These are phyloP conservation scores for Augochlorella aurata DNA, from an alignment of 2,888 invertebrate species.

Conservation along the genomic window DNA sequence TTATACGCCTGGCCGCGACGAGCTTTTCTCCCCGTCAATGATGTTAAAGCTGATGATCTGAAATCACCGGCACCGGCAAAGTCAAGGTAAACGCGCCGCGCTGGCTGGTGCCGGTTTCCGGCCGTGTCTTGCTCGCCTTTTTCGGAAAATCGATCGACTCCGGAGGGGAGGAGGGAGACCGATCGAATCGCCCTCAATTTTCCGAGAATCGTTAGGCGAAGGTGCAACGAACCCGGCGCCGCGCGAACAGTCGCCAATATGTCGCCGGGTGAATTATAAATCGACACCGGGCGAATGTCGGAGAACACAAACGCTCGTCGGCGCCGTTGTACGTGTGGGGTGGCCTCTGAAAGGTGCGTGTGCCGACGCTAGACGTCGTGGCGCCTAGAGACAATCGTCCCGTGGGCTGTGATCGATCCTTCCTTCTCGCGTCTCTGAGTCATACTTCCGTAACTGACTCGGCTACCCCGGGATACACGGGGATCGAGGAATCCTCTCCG, in stretches of 20 bases:
- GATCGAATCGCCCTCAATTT: constrained; percentile 11
- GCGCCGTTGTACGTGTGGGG: constrained; percentile 37
- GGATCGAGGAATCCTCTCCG: constrained; percentile 14
- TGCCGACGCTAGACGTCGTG: constrained; percentile 79
- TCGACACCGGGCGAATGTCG: constrained; percentile 59
- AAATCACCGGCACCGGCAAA: not conserved
- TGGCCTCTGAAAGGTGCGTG: constrained; percentile 62
- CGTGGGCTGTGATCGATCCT: constrained; percentile 78
- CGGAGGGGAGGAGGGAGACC: not conserved
- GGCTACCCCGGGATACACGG: constrained; percentile 6
- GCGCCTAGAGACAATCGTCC: constrained; percentile 80
- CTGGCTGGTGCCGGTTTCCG: not conserved
- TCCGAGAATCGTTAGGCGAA: not conserved
- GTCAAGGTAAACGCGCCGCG: constrained; percentile 3
- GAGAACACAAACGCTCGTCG: constrained; percentile 39
- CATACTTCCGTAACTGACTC: constrained; percentile 72
- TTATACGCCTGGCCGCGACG: constrained; percentile 18
- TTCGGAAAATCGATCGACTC: constrained; percentile 6
- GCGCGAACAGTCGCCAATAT: constrained; percentile 49
- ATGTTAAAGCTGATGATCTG: constrained; percentile 10
- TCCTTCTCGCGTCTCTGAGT: constrained; percentile 77
- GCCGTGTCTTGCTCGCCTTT: not conserved
- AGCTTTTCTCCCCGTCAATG: not conserved
- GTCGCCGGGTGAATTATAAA: constrained; percentile 71
- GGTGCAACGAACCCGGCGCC: constrained; percentile 62